Percentiles rank a stretch among this genome's conserved stretches.
Conservation (phyloP, 2,888 invertebrate genomes). For the Aporophyla lueneburgensis region DNA sequence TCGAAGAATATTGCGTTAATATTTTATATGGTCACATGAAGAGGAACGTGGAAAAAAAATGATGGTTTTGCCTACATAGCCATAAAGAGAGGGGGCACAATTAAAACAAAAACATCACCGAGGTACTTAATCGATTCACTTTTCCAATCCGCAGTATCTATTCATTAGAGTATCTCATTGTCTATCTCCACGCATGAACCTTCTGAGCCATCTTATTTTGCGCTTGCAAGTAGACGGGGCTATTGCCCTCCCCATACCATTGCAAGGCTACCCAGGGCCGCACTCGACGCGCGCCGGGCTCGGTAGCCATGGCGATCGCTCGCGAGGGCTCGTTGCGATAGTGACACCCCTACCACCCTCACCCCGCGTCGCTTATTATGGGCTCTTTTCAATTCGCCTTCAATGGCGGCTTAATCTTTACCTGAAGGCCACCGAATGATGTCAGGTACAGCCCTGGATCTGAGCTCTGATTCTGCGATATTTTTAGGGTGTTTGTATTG, state of each 20-base stretch:
- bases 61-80: not conserved
- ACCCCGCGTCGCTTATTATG: constrained; percentile 79
- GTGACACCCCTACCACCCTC: constrained; percentile 79
- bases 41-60: not conserved
- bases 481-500: constrained; percentile 57
- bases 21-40: not conserved
- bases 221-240: constrained; percentile 84
- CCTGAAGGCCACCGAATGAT: constrained; percentile 83
- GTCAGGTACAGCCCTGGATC: constrained; percentile 72
- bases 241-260: constrained; percentile 91
- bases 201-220: constrained; percentile 67
- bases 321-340: constrained; percentile 87
- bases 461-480: constrained; percentile 68
- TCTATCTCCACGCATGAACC: constrained; percentile 30
- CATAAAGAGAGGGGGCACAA: not conserved
- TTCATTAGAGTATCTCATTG: not conserved
- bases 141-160: not conserved
- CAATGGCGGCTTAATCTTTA: constrained; percentile 86
- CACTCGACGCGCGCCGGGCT: constrained; percentile 78
- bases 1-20: not conserved
- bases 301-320: constrained; percentile 86
- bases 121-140: not conserved
- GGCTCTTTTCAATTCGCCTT: constrained; percentile 87
- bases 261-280: constrained; percentile 91
- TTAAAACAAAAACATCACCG: not conserved